Evolutionary conservation across 2,113 vertebrate genomes (phyloP), one percentile per base, ranked within the genome.

Genomic region (Rhinolophus sinicus): DNA sequence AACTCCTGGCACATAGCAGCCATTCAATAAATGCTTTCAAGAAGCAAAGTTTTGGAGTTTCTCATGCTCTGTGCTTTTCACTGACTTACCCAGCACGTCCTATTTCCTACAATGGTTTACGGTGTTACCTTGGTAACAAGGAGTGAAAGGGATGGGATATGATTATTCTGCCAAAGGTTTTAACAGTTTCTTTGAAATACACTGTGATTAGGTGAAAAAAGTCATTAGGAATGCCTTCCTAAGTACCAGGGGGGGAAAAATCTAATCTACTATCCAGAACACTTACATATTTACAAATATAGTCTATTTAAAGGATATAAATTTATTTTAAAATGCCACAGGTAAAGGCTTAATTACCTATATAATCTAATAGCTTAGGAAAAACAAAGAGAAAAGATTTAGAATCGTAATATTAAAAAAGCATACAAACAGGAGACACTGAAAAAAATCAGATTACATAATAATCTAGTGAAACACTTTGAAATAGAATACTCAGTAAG

Each of bases 341-440:
- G 56, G 85, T 47, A 95, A 8, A 13, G 84, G 50, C 81, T 97
- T 88, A 83, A 85, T 96, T 56, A 88, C 8, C 72, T 91, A 67
- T 91, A 67, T 38, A 94, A 60, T 78, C 70, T 89, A 96, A 95
- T 60, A 67, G 30, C 70, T 72, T 94, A 38, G 90, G 88, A 12
- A 96, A 97, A 98, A 89, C 16, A 91, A 86, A 93, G 10, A 83
- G 95, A 95, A 97, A 95, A 94, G 64, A 87, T 56, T 96, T 92
- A 88, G 73, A 96, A 94, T 93, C 8, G 35, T 92, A 84, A 87
- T 62, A 97, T 80, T 35, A 69, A 90, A 94, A 40, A 98, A 72
- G 69, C 47, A 85, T 60, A 89, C 54, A 82, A 82, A 97, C 9
- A 94, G 89, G 67, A 78, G 67, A 94, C 73, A 81, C 64, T n/a